Conservation (phyloP, 1,140 invertebrate genomes). For the Harlomillsia oculata region DNA sequence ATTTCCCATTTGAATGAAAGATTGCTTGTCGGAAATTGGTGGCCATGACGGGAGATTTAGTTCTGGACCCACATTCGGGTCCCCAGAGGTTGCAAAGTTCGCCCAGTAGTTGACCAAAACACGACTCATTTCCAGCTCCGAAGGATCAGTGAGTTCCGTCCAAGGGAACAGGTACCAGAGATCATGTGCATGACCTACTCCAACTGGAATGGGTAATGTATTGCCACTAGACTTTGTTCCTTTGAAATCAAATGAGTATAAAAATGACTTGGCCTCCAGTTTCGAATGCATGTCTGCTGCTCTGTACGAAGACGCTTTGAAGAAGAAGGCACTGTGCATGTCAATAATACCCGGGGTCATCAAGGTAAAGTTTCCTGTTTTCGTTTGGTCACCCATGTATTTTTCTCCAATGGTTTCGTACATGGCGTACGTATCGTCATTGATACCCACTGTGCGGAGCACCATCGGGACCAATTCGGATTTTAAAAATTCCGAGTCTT, state of each 20-base stretch:
- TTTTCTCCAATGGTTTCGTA: constrained; percentile 14
- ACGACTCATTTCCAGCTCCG: constrained; percentile 18
- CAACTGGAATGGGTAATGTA: no score
- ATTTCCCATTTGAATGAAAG: no score
- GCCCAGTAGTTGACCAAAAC: constrained; percentile 29
- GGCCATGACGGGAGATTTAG: no score
- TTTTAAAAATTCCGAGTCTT: constrained; percentile 7
- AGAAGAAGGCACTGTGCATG: constrained; percentile 26
- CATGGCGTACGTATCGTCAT: constrained; percentile 9
- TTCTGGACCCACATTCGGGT: no score
- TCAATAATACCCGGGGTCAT: constrained; percentile 29
- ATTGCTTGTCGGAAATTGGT: no score
- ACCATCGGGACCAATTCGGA: background rate
- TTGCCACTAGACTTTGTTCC: constrained; percentile 4
- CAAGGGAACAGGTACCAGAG: constrained; percentile 30
- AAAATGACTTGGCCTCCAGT: constrained; percentile 8
- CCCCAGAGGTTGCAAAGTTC: constrained; percentile 33
- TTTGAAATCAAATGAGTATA: constrained; percentile 24
- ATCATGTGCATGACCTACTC: constrained; percentile 34
- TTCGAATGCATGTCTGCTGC: constrained; percentile 17
- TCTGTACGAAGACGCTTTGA: constrained; percentile 22
- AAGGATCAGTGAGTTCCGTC: constrained; percentile 6
- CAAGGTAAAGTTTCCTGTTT: constrained; percentile 12
- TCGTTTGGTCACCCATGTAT: constrained; percentile 10
- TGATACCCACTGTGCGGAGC: constrained; percentile 8